Evolutionary conservation across 1,140 invertebrate genomes (phyloP).

Genomic region (Lepidurus arcticus): DNA sequence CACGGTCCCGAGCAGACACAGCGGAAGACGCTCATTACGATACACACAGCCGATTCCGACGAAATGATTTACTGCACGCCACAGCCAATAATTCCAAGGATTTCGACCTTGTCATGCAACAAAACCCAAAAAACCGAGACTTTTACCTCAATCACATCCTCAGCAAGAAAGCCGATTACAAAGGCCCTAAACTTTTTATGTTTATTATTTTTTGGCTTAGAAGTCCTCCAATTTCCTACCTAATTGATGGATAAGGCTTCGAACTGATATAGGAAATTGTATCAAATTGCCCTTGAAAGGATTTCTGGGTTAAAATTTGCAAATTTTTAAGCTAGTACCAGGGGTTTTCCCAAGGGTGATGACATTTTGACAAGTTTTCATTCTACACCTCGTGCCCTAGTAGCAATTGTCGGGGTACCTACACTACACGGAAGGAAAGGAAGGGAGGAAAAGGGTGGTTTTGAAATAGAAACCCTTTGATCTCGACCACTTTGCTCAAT

Average conservation of each 20-base stretch:
- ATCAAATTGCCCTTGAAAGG: too few species aligned
- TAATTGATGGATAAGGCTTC: too few species aligned
- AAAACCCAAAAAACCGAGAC: too few species aligned
- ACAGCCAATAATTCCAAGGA: background rate
- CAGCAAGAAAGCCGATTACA: too few species aligned
- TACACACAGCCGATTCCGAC: background rate
- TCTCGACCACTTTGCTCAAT: background rate
- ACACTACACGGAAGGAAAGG: background rate
- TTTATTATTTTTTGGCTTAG: too few species aligned
- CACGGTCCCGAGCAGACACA: background rate
- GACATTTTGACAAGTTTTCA: conserved; percentile 19
- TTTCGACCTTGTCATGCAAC: background rate
- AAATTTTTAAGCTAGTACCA: too few species aligned
- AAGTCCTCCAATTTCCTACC: too few species aligned
- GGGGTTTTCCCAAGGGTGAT: background rate
- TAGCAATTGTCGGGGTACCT: background rate
- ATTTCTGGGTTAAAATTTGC: too few species aligned
- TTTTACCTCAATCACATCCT: too few species aligned
- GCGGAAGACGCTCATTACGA: conserved; percentile 16
- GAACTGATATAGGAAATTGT: too few species aligned
- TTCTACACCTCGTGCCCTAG: background rate
- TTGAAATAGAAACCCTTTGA: conserved; percentile 3
- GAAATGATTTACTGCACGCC: background rate
- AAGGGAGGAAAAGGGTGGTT: background rate
- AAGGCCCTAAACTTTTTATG: too few species aligned